Evolutionary conservation across 1,140 invertebrate species (phyloP).

Genomic region (Drosophila truncata): DNA sequence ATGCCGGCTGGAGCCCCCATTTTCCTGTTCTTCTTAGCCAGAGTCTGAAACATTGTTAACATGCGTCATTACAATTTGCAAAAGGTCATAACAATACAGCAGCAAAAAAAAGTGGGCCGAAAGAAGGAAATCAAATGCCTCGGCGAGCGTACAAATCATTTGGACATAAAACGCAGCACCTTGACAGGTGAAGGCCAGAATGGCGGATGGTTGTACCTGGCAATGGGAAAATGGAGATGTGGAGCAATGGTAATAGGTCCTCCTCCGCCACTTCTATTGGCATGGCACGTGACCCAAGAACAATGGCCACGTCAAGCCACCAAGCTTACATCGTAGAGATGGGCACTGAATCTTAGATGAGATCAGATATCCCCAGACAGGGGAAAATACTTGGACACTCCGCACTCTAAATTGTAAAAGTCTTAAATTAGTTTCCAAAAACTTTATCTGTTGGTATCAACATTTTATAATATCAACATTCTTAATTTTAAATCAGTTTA

Average conservation of each 20-base stretch:
- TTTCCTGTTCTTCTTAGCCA: neutral
- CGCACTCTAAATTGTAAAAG: neutral
- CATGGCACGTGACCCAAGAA: slow-evolving; percentile 67
- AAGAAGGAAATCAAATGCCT: slow-evolving; percentile 72
- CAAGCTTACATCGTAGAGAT: slow-evolving; percentile 26
- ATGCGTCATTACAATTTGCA: slow-evolving; percentile 85
- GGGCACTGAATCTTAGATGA: slow-evolving; percentile 1
- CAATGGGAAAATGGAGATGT: neutral
- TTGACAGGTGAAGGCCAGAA: slow-evolving; percentile 54
- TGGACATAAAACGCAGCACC: slow-evolving; percentile 82
- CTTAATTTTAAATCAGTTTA: neutral
- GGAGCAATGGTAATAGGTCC: slow-evolving; percentile 39
- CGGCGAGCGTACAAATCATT: slow-evolving; percentile 75
- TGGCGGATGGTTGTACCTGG: slow-evolving; percentile 2
- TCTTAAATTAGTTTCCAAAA: neutral
- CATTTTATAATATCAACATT: too few relatives aligned
- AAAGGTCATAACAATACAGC: slow-evolving; percentile 65
- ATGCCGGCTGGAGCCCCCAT: slow-evolving; percentile 15
- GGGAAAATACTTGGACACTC: too few relatives aligned
- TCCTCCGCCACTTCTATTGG: slow-evolving; percentile 14
- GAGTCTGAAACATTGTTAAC: slow-evolving; percentile 77
- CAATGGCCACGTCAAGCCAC: slow-evolving; percentile 20
- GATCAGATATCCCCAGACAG: neutral
- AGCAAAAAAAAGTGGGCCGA: slow-evolving; percentile 42
- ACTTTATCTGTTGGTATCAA: neutral